phyloP scores from a whole-genome alignment of 1,140 invertebrate genomes.

The Drosophila serrata region DNA sequence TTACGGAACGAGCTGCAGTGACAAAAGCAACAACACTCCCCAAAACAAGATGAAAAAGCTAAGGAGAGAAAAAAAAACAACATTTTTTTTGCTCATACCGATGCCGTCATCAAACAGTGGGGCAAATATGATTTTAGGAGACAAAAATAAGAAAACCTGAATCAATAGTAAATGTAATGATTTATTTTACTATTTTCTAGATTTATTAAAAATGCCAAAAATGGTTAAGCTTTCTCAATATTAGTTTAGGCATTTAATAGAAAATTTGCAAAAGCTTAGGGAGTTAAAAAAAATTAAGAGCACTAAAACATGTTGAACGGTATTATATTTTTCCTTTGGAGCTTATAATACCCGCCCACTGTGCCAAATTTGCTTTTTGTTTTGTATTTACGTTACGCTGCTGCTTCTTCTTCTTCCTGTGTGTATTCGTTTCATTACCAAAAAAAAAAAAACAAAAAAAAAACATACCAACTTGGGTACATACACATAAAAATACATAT shows the following conservation, averaged over 20 bases:
- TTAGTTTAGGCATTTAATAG: no score
- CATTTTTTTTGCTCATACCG: conserved; percentile 64
- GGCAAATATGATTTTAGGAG: neutral
- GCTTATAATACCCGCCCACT: conserved; percentile 15
- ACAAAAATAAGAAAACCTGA: neutral
- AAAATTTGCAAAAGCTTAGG: no score
- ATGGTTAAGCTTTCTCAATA: neutral
- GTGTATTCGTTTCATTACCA: conserved; percentile 47
- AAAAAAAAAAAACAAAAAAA: conserved; percentile 11
- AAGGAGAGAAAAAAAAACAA: conserved; percentile 26
- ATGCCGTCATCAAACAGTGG: conserved; percentile 68
- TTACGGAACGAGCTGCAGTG: conserved; percentile 57
- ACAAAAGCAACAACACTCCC: conserved; percentile 23
- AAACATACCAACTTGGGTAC: conserved; percentile 20
- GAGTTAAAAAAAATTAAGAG: no score
- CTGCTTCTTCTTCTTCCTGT: conserved; percentile 37
- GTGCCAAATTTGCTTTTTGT: conserved; percentile 49
- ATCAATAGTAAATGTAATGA: neutral
- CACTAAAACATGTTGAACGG: no score
- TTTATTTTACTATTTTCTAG: neutral
- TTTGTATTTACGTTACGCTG: conserved; percentile 70
- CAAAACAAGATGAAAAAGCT: conserved; percentile 34
- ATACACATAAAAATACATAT: conserved; percentile 20
- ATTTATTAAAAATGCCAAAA: neutral
- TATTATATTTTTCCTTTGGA: no score